phyloP scores from a whole-genome alignment of 2,113 vertebrate species.

The Amphiprion percula region DNA sequence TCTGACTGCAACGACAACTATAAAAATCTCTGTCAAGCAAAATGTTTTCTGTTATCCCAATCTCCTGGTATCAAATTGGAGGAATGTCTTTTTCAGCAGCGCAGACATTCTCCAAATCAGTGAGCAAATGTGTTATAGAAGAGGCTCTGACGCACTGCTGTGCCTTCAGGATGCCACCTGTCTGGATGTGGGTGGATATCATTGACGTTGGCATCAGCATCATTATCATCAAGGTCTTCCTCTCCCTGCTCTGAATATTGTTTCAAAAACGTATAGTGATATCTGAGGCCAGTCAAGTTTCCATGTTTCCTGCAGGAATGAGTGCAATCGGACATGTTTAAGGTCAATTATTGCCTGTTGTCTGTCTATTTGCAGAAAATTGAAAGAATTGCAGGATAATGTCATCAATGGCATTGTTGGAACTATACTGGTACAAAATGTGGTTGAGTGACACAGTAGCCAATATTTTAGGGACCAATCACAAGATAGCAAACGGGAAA shows the following conservation, averaged over 20 bases:
- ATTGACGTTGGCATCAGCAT: constrained; percentile 55
- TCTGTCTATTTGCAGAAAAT: constrained; percentile 15
- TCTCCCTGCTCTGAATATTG: constrained; percentile 56
- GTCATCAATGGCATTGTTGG: neutral
- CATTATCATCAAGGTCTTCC: constrained; percentile 60
- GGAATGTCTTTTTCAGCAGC: constrained; percentile 22
- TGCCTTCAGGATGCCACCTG: constrained; percentile 73
- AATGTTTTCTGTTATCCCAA: neutral
- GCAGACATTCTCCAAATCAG: constrained; percentile 32
- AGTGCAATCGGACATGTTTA: constrained; percentile 1
- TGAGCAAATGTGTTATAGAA: constrained; percentile 52
- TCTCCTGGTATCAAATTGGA: constrained; percentile 24
- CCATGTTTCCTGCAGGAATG: constrained; percentile 20
- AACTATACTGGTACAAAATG: neutral
- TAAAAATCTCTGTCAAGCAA: neutral
- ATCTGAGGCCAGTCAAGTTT: constrained; percentile 22
- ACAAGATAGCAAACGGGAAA: no score
- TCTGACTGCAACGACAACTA: neutral
- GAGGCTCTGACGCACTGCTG: constrained; percentile 55
- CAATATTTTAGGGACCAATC: no score
- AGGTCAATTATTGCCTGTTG: neutral
- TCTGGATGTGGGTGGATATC: constrained; percentile 67
- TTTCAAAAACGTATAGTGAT: constrained; percentile 47
- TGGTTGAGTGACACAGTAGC: no score
- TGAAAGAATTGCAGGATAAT: no score